Base-by-base conservation (phyloP, 2,888 invertebrate species). In the Syrphus vitripennis region DNA sequence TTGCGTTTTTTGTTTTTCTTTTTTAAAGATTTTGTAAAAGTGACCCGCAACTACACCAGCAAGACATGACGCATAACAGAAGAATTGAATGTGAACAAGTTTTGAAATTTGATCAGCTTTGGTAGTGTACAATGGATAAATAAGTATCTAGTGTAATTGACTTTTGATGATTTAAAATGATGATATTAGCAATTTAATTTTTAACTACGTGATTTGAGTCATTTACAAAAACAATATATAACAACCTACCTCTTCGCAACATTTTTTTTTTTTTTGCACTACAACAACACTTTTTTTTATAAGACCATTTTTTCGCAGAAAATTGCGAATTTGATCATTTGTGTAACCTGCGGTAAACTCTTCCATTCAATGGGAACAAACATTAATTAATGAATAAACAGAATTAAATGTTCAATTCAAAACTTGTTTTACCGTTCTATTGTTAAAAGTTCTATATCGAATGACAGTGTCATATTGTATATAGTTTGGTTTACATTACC, bases 311-410 rank as follows among this genome's bases (percentile, higher is more conserved):
- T 48, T 78, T 78, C 21, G 14, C 16, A 71, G 45, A 31, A 80
- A 80, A 74, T 67, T 74, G 74, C 19, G 16, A 80, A 69, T 74
- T 74, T 61, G 74, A 67, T 45, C 37, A 53, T 80, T 74, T 59
- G 40, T 19, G 10, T 7, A 42, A 63, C 45, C 37, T 45, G 29
- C 4, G 29, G 29, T 37, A 50, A 67, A 67, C 29, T 83, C 55
- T 45, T 14, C n/a, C 34, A 78, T 74, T 78, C 69, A 74, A 42
- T 40, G 61, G 40, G 45, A 74, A 48, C 69, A 50, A 67, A 16
- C 21, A 31, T 21, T 67, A 53, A 50, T 31, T 50, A 29, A 53
- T 63, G 55, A 12, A 61, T 61, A 59, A 72, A 82, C 48, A 78
- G 24, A 70, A 34, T 50, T 31, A 59, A 69, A 19, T 21, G 19